Evolutionary conservation across 2,113 vertebrate species (phyloP).

Genomic region (Malurus melanocephalus): DNA sequence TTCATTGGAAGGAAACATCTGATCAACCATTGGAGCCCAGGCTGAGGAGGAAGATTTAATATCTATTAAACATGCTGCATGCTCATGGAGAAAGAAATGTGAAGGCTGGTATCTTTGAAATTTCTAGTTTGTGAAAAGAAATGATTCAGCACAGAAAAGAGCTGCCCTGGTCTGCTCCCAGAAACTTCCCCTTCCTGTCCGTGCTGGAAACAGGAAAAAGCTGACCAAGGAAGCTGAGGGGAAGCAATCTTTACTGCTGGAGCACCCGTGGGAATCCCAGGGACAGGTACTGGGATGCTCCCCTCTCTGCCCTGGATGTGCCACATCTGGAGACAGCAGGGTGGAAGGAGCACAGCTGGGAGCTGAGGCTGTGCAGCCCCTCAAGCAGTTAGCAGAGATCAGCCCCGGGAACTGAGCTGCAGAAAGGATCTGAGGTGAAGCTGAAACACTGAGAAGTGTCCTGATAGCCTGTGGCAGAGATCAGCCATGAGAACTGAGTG

Average conservation of each 20-base stretch:
- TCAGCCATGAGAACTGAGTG: not conserved
- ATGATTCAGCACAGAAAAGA: not conserved
- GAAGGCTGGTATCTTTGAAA: not conserved
- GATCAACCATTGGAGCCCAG: not conserved
- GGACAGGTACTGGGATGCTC: not conserved
- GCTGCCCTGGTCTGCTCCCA: not conserved
- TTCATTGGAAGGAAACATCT: not conserved
- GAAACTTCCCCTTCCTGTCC: not conserved
- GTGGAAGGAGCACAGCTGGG: not conserved
- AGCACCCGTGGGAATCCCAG: not conserved
- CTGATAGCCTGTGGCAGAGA: not conserved
- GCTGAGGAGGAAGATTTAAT: not conserved
- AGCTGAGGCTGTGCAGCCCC: not conserved
- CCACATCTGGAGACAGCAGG: not conserved
- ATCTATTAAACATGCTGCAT: not conserved
- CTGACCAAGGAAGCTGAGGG: not conserved
- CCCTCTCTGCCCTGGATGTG: not conserved
- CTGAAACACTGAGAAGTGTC: not conserved
- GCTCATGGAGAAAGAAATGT: not conserved
- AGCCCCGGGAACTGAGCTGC: not conserved
- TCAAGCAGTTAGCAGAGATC: not conserved
- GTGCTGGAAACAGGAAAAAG: not conserved
- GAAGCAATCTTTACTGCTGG: not conserved
- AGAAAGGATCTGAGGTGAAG: not conserved
- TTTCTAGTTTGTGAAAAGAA: not conserved